A percentile compares a stretch with the other conserved stretches of the same genome.
Conservation (phyloP, 2,113 vertebrate genomes). For the Cygnus buccinator region DNA sequence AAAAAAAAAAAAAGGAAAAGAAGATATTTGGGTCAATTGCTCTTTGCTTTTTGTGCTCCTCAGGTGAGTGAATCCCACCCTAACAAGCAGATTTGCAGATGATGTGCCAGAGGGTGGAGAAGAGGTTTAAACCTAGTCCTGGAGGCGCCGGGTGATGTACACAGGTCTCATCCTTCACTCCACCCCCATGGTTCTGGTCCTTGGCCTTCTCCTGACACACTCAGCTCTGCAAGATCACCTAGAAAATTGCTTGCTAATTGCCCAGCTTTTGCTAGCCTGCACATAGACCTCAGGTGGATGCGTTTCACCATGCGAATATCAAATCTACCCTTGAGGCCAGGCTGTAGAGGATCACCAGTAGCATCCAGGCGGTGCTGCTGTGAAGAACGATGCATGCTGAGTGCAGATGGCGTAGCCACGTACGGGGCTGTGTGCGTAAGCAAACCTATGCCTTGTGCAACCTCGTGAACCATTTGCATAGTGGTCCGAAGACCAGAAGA, state of each 20-base stretch:
- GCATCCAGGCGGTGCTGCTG: background rate
- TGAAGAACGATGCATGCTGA: background rate
- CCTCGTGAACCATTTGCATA: background rate
- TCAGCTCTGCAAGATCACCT: background rate
- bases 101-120: background rate
- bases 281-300: background rate
- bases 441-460: background rate
- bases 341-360: background rate
- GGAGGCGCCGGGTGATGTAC: background rate
- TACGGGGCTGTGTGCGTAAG: rapidly evolving
- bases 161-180: background rate
- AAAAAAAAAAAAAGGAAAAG: background rate
- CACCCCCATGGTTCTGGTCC: background rate
- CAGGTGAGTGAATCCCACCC: background rate
- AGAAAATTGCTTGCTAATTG: background rate
- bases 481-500: background rate
- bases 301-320: background rate
- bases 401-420: background rate
- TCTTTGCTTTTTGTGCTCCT: background rate
- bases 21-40: background rate
- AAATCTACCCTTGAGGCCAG: background rate
- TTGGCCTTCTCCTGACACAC: background rate
- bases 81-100: background rate
- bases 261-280: rapidly evolving
- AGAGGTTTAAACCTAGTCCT: background rate